These are phyloP conservation scores for Drosophila bocki DNA, from an alignment of 1,140 invertebrate genomes.

Conservation along the genomic window DNA sequence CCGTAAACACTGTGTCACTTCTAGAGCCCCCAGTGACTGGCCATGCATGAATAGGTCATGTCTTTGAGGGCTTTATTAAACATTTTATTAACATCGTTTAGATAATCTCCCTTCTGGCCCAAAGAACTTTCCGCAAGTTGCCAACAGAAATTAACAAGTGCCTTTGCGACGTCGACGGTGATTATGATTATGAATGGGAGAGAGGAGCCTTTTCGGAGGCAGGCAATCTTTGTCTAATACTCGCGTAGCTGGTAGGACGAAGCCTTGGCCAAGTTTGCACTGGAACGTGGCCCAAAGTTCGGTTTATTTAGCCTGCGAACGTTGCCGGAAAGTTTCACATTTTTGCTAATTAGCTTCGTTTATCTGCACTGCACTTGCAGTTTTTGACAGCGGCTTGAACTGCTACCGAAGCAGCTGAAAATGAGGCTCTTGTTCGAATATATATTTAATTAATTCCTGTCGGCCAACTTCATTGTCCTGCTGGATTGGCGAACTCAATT, in stretches of 20 bases:
- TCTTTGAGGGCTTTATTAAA: slow-evolving; percentile 23
- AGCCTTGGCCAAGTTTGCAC: slow-evolving; percentile 29
- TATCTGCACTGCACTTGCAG: slow-evolving; percentile 45
- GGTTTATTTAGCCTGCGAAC: slow-evolving; percentile 9
- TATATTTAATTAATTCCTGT: slow-evolving; percentile 38
- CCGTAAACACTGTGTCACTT: slow-evolving; percentile 8
- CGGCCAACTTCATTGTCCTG: slow-evolving; percentile 14
- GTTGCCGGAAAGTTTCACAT: slow-evolving; percentile 30
- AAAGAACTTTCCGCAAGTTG: slow-evolving; percentile 36
- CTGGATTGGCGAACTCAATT: slow-evolving; percentile 31
- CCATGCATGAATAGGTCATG: slow-evolving; percentile 23
- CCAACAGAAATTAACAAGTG: slow-evolving; percentile 55
- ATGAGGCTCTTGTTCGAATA: slow-evolving; percentile 17
- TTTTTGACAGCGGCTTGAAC: slow-evolving; percentile 18
- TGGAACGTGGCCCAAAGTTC: slow-evolving; percentile 44
- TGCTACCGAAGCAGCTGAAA: slow-evolving; percentile 9
- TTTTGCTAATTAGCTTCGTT: slow-evolving; percentile 63
- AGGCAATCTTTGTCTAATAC: slow-evolving; percentile 43
- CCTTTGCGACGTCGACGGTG: slow-evolving; percentile 25
- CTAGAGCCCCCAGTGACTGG: not conserved
- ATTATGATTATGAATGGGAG: slow-evolving; percentile 47
- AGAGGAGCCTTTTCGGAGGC: not conserved
- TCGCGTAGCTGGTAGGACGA: not conserved
- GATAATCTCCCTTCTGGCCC: slow-evolving; percentile 34
- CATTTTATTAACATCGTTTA: slow-evolving; percentile 58